Evolutionary conservation across 2,888 invertebrate species (phyloP).

Genomic region (Drosophila nigricruria): DNA sequence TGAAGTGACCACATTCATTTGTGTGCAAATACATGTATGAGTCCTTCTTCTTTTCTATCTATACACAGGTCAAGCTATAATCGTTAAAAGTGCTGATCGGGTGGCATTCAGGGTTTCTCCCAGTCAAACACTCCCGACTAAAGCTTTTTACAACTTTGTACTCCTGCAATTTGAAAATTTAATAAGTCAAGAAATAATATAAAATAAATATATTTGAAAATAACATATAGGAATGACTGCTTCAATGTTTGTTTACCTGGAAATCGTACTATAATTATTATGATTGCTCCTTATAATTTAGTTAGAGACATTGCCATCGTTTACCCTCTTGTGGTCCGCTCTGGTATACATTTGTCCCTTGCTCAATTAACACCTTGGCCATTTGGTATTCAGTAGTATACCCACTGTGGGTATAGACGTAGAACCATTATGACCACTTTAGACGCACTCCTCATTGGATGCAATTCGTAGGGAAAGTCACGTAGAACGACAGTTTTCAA

Average conservation of each 20-base stretch:
- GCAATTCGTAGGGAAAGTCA: constrained; percentile 81
- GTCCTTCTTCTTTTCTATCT: too few species aligned
- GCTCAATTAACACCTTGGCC: neutral
- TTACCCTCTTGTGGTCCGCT: neutral
- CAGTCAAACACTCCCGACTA: too few species aligned
- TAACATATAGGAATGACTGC: neutral
- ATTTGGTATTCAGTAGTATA: neutral
- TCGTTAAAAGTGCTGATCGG: too few species aligned
- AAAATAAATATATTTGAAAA: neutral
- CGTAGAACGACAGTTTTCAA: constrained; percentile 78
- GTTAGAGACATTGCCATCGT: constrained; percentile 5
- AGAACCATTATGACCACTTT: constrained; percentile 10
- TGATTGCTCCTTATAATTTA: constrained; percentile 4
- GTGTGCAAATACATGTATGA: too few species aligned
- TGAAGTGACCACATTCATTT: too few species aligned
- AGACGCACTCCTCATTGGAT: constrained; percentile 54
- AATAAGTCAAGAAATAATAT: neutral
- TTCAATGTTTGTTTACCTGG: neutral
- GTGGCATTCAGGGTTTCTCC: too few species aligned
- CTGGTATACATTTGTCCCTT: constrained; percentile 10
- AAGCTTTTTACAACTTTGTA: too few species aligned
- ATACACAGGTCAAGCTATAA: too few species aligned
- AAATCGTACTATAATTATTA: neutral
- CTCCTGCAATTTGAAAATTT: too few species aligned
- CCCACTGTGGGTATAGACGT: constrained; percentile 8